A percentile compares a stretch with the other conserved stretches of the same genome.
Evolutionary conservation across 2,113 vertebrate species (phyloP).

Genomic region (Oxyura jamaicensis): DNA sequence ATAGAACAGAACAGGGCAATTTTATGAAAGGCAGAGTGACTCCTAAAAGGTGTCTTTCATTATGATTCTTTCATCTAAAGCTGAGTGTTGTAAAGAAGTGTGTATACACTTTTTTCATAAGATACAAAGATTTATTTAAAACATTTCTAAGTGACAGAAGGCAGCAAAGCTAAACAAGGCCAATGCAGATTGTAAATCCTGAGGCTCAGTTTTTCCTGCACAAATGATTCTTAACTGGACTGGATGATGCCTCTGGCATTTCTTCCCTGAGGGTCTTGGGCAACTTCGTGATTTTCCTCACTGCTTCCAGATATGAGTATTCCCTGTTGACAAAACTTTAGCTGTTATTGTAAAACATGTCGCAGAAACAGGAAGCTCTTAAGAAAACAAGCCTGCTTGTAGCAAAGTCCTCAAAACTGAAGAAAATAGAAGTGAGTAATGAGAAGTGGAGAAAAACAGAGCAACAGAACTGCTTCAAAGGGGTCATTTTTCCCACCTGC

Average conservation of each 20-base stretch:
- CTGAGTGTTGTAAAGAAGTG: background rate
- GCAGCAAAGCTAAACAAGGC: background rate
- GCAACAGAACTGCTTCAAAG: background rate
- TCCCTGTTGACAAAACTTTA: background rate
- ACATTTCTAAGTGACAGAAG: background rate
- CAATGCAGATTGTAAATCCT: background rate
- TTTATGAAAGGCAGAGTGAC: background rate
- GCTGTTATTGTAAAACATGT: background rate
- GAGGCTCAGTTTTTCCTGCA: background rate
- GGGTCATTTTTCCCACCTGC: background rate
- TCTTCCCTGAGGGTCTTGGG: background rate
- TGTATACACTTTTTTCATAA: fast-evolving
- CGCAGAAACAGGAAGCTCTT: background rate
- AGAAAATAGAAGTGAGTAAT: background rate
- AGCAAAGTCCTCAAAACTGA: background rate
- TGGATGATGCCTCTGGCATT: background rate
- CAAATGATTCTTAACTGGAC: background rate
- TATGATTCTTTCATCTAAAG: background rate
- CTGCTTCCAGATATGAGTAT: background rate
- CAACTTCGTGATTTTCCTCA: background rate
- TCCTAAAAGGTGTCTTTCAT: background rate
- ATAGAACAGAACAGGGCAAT: background rate
- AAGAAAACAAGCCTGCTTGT: background rate
- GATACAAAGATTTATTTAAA: background rate
- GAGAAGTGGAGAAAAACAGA: background rate